Evolutionary conservation across 2,888 invertebrate species (phyloP).

Genomic region (Lepidocyrtoides sp.): DNA sequence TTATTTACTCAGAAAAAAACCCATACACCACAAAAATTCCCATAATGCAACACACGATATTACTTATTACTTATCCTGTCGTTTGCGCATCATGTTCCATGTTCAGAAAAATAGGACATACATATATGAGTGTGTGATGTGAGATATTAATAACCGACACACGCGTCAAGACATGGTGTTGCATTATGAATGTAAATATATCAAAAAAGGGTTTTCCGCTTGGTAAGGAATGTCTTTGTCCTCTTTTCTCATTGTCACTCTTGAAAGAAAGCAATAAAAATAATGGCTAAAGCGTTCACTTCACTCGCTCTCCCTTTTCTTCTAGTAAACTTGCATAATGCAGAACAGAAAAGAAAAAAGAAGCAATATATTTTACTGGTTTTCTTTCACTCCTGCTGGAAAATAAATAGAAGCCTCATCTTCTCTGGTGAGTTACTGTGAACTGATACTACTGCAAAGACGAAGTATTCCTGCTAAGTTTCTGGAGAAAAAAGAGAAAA

Average conservation of each 20-base stretch:
- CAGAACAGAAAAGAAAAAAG: background rate
- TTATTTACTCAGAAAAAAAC: too few species aligned
- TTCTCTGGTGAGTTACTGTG: background rate
- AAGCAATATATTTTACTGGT: background rate
- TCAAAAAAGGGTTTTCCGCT: background rate
- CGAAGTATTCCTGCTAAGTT: background rate
- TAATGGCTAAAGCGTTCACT: conserved; percentile 17
- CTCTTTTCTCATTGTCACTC: conserved; percentile 33
- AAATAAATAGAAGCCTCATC: background rate
- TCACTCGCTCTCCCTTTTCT: too few species aligned
- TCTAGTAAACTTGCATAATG: background rate
- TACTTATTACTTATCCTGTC: too few species aligned
- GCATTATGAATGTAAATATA: background rate
- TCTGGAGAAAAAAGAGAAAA: background rate
- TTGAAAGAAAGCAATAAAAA: background rate
- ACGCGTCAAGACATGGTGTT: background rate
- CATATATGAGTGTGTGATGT: too few species aligned
- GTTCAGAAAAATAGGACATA: too few species aligned
- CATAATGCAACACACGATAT: too few species aligned
- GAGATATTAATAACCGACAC: background rate
- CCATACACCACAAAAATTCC: too few species aligned
- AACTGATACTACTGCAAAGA: background rate
- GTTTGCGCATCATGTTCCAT: background rate
- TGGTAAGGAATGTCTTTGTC: conserved; percentile 23
- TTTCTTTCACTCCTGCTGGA: background rate